Evolutionary conservation across 2,113 vertebrate genomes (phyloP), one percentile per base, ranked within the genome.

Genomic region (Zosterops lateralis): DNA sequence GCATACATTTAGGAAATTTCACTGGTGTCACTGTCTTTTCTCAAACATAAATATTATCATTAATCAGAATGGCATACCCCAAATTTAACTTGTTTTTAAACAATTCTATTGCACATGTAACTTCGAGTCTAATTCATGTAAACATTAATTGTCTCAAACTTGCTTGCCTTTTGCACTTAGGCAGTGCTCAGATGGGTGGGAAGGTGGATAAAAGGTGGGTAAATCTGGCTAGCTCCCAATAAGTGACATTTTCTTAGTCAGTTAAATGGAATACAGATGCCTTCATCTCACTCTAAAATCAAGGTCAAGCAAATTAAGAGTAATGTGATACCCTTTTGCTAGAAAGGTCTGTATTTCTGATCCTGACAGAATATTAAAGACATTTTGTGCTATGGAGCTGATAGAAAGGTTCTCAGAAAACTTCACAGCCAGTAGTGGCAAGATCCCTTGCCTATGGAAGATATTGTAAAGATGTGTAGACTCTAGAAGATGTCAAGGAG

Each of bases 221-320:
- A 86, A 81, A 90, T 67, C 68, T 86, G 72, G 65, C 57, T 51
- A 28, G 84, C 38, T 89, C 40, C 60, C 76, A 93, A 80, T 64
- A 86, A 1, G 4, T 73, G 60, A 89, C 61, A 86, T 94, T 88
- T 95, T 90, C 93, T 86, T 80, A 90, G 68, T 56, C 47, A 53
- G 22, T 89, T 90, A 96, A 93, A 93, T 90, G 56, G 48, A 86
- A 77, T 67, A 86, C 68, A 93, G 79, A 93, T 77, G 86, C 68
- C 51, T 94, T 93, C 88, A 88, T 89, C 68, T 83, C 66, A 89
- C 45, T 78, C 79, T 81, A 65, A 90, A 94, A 90, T 77, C 80
- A 87, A 96, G 86, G 83, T 94, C 85, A 92, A 81, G 68, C 24
- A 88, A 61, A 90, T 89, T 94, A 94, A 67, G 64, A 77, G 82